Base-by-base conservation (phyloP, 2,888 invertebrate species). In the Athalia rosae region DNA sequence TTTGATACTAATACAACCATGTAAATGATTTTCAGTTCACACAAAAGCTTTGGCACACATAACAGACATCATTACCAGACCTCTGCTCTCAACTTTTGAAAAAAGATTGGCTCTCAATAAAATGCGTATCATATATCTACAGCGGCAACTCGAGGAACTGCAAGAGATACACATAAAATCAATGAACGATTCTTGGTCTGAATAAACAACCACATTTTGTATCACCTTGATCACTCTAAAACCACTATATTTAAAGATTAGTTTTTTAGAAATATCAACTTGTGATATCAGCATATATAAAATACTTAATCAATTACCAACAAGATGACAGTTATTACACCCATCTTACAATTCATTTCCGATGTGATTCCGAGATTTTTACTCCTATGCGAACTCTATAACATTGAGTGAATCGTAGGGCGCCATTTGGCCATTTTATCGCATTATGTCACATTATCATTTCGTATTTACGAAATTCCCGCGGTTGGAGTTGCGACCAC, bases 11-110 rank as follows among this genome's bases (percentile, higher is more conserved):
- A 77, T 61, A 58, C 43, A 59, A 61, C 13, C 28, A 3, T 43
- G n/a, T 5, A n/a, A 64, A 59, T 77, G 80, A 69, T 77, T 90
- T 90, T 63, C 87, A 91, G 92, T 92, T 50, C 90, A 90, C 82
- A 91, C 91, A 8, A 91, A 91, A 81, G 90, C 91, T n/a, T 83
- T 92, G 79, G 90, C 90, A 78, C 91, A 92, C 79, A 89, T 90
- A 78, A 90, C 89, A 6, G 90, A 90, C 76, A 87, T 88, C 15
- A 87, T 90, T 53, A 89, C 89, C 7, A 88, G 87, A 62, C 90
- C 90, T 13, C 80, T 90, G 76, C 80, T 90, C 63, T 86, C 87
- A 79, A 87, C 85, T 6, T 83, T 90, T 43, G 86, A 89, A 61
- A 83, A 87, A 59, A 88, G 89, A 78, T 81, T 88, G 81, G 81